These are phyloP conservation scores for Cephalopholis sonnerati DNA, from an alignment of 2,113 vertebrate genomes.

Conservation along the genomic window DNA sequence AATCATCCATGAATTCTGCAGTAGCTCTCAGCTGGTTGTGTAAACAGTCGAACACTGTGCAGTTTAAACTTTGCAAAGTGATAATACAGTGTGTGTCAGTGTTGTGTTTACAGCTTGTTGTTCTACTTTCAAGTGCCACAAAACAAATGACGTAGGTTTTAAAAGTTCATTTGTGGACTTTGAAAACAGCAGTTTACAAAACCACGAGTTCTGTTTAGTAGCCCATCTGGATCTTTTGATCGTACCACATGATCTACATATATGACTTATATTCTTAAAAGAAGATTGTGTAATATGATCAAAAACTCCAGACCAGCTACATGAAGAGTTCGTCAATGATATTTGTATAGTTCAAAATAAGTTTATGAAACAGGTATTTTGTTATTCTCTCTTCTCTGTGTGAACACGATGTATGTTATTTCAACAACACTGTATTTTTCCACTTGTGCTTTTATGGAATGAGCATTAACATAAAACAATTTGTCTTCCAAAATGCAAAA, in stretches of 20 bases:
- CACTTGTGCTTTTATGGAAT: constrained; percentile 4
- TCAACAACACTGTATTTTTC: background rate
- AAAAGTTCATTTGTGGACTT: background rate
- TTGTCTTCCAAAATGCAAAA: constrained; percentile 1
- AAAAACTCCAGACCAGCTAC: too few species aligned
- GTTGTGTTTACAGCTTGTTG: background rate
- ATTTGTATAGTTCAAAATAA: background rate
- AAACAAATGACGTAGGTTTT: background rate
- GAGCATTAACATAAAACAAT: background rate
- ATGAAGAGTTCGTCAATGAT: background rate
- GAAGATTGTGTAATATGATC: too few species aligned
- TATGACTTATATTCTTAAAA: background rate
- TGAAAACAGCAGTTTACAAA: background rate
- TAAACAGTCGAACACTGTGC: background rate
- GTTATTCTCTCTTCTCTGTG: background rate
- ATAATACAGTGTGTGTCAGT: too few species aligned
- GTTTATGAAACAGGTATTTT: background rate
- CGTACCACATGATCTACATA: background rate
- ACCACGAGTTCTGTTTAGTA: background rate
- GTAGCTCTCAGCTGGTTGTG: background rate
- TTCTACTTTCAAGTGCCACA: background rate
- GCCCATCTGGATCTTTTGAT: background rate
- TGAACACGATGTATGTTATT: background rate
- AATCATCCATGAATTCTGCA: background rate
- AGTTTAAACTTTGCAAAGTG: too few species aligned